Percentiles rank a stretch among this genome's conserved stretches.
phyloP scores from a whole-genome alignment of 2,888 invertebrate genomes.

The Ditylenchus weischeri region DNA sequence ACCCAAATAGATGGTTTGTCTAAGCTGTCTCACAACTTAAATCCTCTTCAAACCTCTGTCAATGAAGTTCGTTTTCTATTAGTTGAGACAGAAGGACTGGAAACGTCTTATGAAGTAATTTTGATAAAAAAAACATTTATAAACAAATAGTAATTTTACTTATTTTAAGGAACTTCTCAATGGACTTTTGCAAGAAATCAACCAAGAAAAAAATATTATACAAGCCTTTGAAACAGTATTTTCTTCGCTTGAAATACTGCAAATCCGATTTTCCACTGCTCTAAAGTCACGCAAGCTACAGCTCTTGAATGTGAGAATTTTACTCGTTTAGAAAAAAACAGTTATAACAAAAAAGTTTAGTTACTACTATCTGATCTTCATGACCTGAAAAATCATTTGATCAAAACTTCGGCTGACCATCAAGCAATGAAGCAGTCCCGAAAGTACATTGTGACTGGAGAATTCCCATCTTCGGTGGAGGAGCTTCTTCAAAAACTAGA shows the following conservation, averaged over 20 bases:
- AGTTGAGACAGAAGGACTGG: slow-evolving; percentile 10
- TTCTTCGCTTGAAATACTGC: background rate
- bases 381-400: background rate
- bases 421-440: background rate
- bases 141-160: background rate
- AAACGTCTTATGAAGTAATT: slow-evolving; percentile 5
- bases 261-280: background rate
- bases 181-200: slow-evolving; percentile 9
- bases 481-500: background rate
- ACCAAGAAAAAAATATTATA: slow-evolving; percentile 1
- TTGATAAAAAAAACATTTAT: background rate
- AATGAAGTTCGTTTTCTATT: slow-evolving; percentile 10
- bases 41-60: background rate
- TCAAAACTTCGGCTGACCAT: background rate
- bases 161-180: slow-evolving; percentile 9
- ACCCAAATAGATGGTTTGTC: background rate
- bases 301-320: slow-evolving; percentile 12
- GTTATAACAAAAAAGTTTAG: background rate
- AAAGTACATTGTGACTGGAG: background rate
- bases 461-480: background rate
- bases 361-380: background rate
- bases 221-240: background rate
- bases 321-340: background rate
- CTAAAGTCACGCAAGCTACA: background rate
- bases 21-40: too few relatives aligned